Percentiles rank a stretch among this genome's conserved stretches.
These are phyloP conservation scores for Edolisoma coerulescens DNA, from an alignment of 2,113 vertebrate species.

Conservation along the genomic window DNA sequence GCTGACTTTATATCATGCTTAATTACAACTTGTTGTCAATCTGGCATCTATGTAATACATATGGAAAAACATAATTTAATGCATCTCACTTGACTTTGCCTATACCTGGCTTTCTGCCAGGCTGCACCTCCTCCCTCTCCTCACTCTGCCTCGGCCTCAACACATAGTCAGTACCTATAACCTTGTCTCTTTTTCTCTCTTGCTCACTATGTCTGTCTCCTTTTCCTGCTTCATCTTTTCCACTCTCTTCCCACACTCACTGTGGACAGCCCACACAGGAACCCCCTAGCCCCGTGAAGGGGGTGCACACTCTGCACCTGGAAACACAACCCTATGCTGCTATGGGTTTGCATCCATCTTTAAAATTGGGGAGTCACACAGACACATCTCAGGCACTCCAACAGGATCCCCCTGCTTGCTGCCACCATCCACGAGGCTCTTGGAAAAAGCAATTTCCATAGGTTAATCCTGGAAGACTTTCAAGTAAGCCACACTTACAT, in stretches of 20 bases:
- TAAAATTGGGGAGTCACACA: neutral
- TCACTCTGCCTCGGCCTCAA: neutral
- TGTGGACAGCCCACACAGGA: neutral
- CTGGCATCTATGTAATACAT: neutral
- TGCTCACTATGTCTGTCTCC: neutral
- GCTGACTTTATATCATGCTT: neutral
- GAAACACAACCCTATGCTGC: neutral
- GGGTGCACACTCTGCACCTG: neutral
- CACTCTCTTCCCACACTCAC: neutral
- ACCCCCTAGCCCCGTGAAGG: accelerated
- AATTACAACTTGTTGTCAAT: neutral
- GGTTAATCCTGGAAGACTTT: neutral
- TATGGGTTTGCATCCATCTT: accelerated
- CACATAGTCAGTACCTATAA: neutral
- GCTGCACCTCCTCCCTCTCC: neutral
- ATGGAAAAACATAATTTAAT: neutral
- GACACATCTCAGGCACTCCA: neutral
- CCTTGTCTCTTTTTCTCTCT: neutral
- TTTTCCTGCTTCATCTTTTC: neutral
- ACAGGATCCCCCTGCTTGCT: accelerated
- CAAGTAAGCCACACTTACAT: neutral
- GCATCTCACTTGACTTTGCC: neutral
- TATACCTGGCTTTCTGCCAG: neutral
- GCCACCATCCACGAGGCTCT: neutral
- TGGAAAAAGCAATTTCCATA: neutral